Evolutionary conservation across 1,140 invertebrate species (phyloP), one percentile per base, ranked within the genome.

Genomic region (Varroa destructor): DNA sequence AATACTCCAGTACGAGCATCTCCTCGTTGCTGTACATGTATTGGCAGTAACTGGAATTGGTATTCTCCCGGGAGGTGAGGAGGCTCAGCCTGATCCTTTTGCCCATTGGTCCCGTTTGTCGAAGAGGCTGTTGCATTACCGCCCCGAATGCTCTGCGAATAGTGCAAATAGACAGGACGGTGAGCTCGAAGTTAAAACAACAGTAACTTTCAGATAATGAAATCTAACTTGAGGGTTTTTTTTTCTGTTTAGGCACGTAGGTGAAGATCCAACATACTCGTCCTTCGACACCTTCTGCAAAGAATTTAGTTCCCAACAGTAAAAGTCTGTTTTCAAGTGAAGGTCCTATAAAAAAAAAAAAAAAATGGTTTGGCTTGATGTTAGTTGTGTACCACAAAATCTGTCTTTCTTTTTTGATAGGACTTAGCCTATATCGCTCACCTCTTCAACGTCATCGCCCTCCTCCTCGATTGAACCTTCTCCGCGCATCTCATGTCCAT

Each of bases 11-110:
- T 67, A 8, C 61, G 61, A 67, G 12, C 12, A 37, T 67, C 61
- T 37, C 37, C 61, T 67, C 37, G 40, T 3, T n/a, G 14, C 40
- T 67, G 37, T 1, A 67, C 46, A 46, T 67, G 61, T 12, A 43
- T 67, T 40, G 61, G 61, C 61, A 67, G 61, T 8, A 67, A 67
- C 37, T 67, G 61, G 36, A 67, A 67, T 37, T 67, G 61, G 61
- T 67, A 67, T 40, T 67, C 61, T 43, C 61, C 61, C 2, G 61
- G 61, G 12, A 43, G 61, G 37, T 67, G 61, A 43, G 1, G 40
- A 14, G 61, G 40, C 0, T 67, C 61, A 5, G 61, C 61, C 12
- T 40, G 10, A 12, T 67, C 46, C 10, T 37, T 37, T 40, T 40
- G 40, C 14, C 40, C 61, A 36, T 67, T 40, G 46, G 46, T 8